phyloP scores from a whole-genome alignment of 2,113 vertebrate species.

The Cryptoleucopteryx plumbea region DNA sequence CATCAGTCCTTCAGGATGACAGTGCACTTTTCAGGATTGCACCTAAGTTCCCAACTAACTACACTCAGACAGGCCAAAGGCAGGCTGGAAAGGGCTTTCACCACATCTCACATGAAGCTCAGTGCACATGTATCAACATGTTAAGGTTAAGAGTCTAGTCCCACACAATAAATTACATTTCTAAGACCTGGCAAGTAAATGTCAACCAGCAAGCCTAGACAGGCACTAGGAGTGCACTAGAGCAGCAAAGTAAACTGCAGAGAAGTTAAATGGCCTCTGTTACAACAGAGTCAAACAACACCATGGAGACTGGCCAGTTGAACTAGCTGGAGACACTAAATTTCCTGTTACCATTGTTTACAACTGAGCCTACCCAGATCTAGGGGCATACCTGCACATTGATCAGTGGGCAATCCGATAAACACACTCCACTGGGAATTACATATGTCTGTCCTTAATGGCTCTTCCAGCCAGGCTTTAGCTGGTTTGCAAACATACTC shows the following conservation, averaged over 20 bases:
- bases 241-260: not conserved
- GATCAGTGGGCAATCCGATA: no score
- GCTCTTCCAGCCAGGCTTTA: not conserved
- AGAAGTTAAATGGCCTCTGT: not conserved
- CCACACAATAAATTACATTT: not conserved
- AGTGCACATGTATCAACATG: fast-evolving
- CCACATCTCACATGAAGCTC: fast-evolving
- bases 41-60: not conserved
- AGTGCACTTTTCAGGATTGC: not conserved
- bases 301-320: not conserved
- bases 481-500: not conserved
- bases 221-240: fast-evolving
- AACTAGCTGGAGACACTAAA: not conserved
- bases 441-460: fast-evolving
- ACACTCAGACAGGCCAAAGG: not conserved
- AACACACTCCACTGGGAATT: not conserved
- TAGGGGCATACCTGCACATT: not conserved
- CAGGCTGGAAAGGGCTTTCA: not conserved
- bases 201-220: not conserved
- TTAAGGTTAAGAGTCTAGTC: not conserved
- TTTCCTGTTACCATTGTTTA: not conserved
- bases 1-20: not conserved
- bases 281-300: no score
- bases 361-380: not conserved
- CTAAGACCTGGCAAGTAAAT: not conserved